phyloP scores from a whole-genome alignment of 2,888 invertebrate genomes.

The Harpalus rubripes region DNA sequence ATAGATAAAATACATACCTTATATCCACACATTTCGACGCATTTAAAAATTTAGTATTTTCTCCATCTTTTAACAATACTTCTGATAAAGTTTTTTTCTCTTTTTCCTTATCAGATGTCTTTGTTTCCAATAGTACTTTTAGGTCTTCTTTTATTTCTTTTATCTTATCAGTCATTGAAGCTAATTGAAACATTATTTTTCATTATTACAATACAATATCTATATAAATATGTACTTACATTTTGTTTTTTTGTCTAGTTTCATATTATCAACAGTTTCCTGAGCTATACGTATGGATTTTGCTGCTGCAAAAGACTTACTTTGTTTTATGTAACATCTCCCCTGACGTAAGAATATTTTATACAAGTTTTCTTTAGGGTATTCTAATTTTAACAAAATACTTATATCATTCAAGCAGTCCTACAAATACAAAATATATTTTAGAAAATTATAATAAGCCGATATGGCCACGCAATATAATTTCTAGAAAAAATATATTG shows the following conservation, averaged over 20 bases:
- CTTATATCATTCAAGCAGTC: conserved; percentile 32
- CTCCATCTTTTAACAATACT: conserved; percentile 21
- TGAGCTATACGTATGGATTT: conserved; percentile 5
- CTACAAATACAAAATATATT: conserved; percentile 2
- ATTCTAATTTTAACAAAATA: conserved; percentile 21
- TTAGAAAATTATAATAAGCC: not conserved
- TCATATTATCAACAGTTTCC: not conserved
- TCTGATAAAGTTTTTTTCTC: not conserved
- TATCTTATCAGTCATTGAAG: not conserved
- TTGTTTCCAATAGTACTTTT: not conserved
- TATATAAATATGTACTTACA: not conserved
- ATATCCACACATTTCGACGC: not conserved
- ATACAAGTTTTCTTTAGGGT: conserved; percentile 25
- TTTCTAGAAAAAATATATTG: no score
- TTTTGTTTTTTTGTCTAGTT: not conserved
- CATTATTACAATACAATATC: not conserved
- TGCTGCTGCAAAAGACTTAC: not conserved
- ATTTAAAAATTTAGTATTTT: conserved; percentile 43
- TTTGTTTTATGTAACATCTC: conserved; percentile 41
- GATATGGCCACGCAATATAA: no score
- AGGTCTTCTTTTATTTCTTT: conserved; percentile 10
- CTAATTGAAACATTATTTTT: not conserved
- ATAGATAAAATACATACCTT: not conserved
- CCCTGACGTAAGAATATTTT: conserved; percentile 45
- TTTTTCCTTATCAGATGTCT: not conserved